Evolutionary conservation across 2,113 vertebrate genomes (phyloP), one percentile per base, ranked within the genome.

Genomic region (Engraulis encrasicolus): DNA sequence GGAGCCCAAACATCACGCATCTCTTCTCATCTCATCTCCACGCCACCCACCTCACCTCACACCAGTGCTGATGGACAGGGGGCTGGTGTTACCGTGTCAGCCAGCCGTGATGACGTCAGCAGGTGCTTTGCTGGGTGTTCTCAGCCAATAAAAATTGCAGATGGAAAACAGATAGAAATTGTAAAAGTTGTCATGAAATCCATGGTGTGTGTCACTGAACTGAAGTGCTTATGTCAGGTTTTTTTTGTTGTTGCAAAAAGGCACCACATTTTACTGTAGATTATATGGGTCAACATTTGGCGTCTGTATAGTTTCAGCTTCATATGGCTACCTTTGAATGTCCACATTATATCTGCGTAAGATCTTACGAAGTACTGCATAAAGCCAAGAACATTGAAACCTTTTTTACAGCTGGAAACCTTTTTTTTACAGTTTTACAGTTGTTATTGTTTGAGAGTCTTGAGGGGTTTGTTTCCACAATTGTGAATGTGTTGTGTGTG

Each of bases 1-100:
- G 34, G 20, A 83, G 66, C 58, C 61, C 50, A 80, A 83, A 83
- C 78, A 66, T 79, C 23, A 27, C 27, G 27, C 27, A 45, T 3
- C 1, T 11, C 58, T 12, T 14, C n/a, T n/a, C n/a, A n/a, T n/a
- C n/a, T n/a, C n/a, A n/a, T n/a, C n/a, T n/a, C n/a, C n/a, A n/a
- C n/a, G n/a, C n/a, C n/a, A n/a, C n/a, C n/a, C n/a, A n/a, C n/a
- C n/a, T n/a, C n/a, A n/a, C n/a, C n/a, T n/a, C n/a, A n/a, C 58
- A 66, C 58, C 27, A 66, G 58, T 66, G 58, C n/a, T 66, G 58
- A 66, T 31, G 58, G 23, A 66, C n/a, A n/a, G 58, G 58, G n/a
- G 11, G 58, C 9, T 66, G 58, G 12, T 66, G 27, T 66, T n/a
- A 66, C 58, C 31, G 58, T 66, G 58, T 66, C n/a, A 66, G 7